Percentiles rank a stretch among this genome's conserved stretches.
These are phyloP conservation scores for Pollenia angustigena DNA, from an alignment of 2,888 invertebrate species.

Conservation along the genomic window DNA sequence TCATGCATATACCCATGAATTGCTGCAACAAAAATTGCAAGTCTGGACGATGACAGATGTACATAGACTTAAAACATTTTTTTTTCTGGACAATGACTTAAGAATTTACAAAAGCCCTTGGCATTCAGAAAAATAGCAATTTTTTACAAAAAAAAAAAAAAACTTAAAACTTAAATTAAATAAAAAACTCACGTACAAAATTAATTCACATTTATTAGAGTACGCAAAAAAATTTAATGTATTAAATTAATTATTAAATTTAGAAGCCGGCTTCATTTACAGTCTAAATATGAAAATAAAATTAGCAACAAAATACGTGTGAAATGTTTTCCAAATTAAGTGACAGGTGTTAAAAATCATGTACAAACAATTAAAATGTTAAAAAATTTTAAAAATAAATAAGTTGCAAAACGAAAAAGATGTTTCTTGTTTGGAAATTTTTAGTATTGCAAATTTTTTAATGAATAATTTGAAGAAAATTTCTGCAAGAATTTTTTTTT, in stretches of 20 bases:
- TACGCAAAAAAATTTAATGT: not conserved
- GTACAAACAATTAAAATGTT: not conserved
- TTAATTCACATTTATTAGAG: not conserved
- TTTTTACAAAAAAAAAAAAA: too few relatives aligned
- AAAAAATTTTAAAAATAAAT: not conserved
- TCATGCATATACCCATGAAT: too few relatives aligned
- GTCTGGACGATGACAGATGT: too few relatives aligned
- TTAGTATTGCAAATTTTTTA: not conserved
- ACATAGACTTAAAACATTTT: too few relatives aligned
- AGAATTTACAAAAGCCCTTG: too few relatives aligned
- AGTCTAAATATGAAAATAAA: constrained; percentile 1
- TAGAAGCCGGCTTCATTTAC: not conserved
- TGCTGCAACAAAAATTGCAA: too few relatives aligned
- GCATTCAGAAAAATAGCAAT: too few relatives aligned
- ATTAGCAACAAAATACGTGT: not conserved
- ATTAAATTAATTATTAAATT: too few relatives aligned
- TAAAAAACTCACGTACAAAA: not conserved
- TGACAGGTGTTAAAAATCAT: constrained; percentile 18
- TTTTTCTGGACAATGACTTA: too few relatives aligned
- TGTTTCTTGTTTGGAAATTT: not conserved
- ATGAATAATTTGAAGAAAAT: not conserved
- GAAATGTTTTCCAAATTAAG: constrained; percentile 17
- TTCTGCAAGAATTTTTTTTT: too few relatives aligned
- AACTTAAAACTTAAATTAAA: too few relatives aligned
- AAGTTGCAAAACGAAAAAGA: not conserved